A percentile compares a stretch with the other conserved stretches of the same genome.
phyloP scores from a whole-genome alignment of 2,113 vertebrate species.

The Alaudala cheleensis region DNA sequence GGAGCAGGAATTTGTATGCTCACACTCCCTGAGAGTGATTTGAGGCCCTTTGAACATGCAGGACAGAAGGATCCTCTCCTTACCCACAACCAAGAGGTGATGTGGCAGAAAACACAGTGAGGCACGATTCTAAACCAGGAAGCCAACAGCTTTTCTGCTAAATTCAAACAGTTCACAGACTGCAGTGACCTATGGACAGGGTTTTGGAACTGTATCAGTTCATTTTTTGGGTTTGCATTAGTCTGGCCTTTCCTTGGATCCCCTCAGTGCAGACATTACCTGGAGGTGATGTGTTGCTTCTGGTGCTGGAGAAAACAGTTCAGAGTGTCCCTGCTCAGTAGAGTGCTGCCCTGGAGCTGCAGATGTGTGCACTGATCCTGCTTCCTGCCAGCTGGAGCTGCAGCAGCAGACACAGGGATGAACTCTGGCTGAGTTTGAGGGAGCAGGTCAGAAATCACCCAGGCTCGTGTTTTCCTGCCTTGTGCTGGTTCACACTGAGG shows the following conservation, averaged over 20 bases:
- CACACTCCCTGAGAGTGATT: fast-evolving
- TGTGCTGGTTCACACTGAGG: background rate
- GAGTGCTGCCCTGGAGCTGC: background rate
- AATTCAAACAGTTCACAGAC: background rate
- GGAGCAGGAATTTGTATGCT: background rate
- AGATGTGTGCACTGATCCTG: background rate
- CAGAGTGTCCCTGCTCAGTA: background rate
- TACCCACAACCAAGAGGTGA: background rate
- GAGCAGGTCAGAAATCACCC: fast-evolving
- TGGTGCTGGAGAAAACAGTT: background rate
- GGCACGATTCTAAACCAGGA: background rate
- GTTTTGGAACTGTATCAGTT: background rate
- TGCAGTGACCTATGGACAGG: background rate
- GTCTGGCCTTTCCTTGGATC: background rate
- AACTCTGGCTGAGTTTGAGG: background rate
- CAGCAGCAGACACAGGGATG: background rate
- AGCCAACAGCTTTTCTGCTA: background rate
- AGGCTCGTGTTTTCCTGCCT: background rate
- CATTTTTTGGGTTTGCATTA: background rate
- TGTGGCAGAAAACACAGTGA: too few species aligned
- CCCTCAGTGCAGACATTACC: background rate
- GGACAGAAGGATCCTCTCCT: background rate
- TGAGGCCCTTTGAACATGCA: background rate
- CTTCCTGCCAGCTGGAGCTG: background rate
- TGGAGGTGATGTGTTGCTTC: background rate